Evolutionary conservation across 2,113 vertebrate species (phyloP).

Genomic region (Eptesicus fuscus): DNA sequence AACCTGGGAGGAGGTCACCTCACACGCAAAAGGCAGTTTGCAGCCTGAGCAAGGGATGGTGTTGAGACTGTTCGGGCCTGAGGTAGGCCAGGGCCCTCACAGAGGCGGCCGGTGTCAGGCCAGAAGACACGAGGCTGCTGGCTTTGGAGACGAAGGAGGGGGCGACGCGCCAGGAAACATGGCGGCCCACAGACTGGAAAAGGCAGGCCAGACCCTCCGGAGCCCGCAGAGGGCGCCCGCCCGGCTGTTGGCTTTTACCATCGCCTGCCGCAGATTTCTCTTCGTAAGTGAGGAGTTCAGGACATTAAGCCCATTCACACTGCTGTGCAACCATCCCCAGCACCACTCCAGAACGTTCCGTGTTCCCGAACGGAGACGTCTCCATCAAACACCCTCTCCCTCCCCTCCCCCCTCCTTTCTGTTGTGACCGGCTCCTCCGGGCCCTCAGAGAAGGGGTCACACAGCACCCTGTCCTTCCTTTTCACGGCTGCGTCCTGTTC

Average conservation of each 20-base stretch:
- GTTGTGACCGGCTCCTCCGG: neutral
- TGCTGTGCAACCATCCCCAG: fast-evolving
- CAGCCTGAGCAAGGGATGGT: neutral
- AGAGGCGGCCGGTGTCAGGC: neutral
- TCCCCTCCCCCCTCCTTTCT: fast-evolving
- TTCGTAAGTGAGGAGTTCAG: neutral
- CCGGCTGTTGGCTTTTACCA: neutral
- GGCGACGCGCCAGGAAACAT: fast-evolving
- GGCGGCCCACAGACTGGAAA: fast-evolving
- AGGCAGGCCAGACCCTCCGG: no score
- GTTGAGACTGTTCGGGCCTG: neutral
- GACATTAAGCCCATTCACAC: fast-evolving
- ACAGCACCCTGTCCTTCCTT: no score
- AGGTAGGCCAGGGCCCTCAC: fast-evolving
- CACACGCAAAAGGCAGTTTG: fast-evolving
- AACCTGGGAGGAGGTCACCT: fast-evolving
- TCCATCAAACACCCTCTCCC: fast-evolving
- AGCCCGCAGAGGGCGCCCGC: neutral
- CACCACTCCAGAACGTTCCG: fast-evolving
- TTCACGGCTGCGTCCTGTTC: neutral
- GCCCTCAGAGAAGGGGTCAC: neutral
- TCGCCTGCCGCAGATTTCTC: neutral
- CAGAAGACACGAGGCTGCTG: fast-evolving
- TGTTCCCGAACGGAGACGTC: neutral
- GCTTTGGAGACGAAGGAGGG: neutral